Percentiles rank a stretch among this genome's conserved stretches.
phyloP scores from a whole-genome alignment of 2,113 vertebrate genomes.

The Oreochromis niloticus region DNA sequence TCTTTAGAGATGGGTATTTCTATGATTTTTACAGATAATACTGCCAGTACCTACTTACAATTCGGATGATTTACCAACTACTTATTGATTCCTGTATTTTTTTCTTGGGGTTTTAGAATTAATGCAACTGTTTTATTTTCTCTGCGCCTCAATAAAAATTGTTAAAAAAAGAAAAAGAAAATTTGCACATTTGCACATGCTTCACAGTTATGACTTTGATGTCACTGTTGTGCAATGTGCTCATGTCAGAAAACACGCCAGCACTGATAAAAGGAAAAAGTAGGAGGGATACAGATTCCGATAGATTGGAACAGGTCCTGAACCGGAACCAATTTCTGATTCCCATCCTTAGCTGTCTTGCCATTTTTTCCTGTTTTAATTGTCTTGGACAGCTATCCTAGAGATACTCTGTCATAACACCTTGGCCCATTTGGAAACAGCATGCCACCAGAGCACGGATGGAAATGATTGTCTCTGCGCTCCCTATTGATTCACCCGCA shows the following conservation, averaged over 20 bases:
- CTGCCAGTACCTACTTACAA: background rate
- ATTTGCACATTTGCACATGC: background rate
- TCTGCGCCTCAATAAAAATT: background rate
- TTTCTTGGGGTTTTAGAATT: background rate
- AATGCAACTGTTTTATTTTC: background rate
- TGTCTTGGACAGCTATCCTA: background rate
- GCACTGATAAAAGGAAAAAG: background rate
- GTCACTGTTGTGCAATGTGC: background rate
- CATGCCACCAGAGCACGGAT: constrained; percentile 22
- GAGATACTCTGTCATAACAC: background rate
- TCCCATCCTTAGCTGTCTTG: background rate
- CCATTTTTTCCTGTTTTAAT: background rate
- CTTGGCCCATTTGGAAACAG: constrained; percentile 10
- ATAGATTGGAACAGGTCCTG: background rate
- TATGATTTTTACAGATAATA: background rate
- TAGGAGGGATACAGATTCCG: background rate
- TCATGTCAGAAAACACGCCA: background rate
- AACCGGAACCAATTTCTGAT: background rate
- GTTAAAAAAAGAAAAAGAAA: background rate
- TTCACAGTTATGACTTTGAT: background rate
- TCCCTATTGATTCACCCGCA: constrained; percentile 46
- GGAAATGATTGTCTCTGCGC: constrained; percentile 35
- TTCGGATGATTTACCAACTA: background rate
- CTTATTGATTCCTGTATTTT: background rate
- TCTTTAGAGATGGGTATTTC: background rate